These are phyloP conservation scores for Amphipyra tragopoginis DNA, from an alignment of 2,888 invertebrate species.

Conservation along the genomic window DNA sequence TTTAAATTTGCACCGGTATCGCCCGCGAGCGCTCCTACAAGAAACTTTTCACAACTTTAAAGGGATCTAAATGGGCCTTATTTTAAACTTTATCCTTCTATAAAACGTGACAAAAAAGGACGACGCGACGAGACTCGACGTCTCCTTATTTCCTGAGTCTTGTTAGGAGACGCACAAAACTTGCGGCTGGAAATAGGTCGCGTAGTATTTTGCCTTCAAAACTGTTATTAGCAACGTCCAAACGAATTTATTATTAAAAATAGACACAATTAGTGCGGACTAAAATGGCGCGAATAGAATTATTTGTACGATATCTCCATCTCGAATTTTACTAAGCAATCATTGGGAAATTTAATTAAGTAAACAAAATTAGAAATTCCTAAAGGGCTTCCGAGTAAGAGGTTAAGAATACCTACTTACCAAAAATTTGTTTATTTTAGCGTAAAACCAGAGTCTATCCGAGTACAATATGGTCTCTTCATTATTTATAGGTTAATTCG, in stretches of 20 bases:
- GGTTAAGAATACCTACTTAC: neutral
- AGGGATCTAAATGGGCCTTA: conserved; percentile 81
- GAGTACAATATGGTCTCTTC: too few relatives aligned
- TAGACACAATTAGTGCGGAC: conserved; percentile 3
- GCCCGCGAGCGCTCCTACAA: conserved; percentile 78
- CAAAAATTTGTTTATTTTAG: too few relatives aligned
- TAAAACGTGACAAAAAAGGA: conserved; percentile 55
- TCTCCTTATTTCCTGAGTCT: conserved; percentile 48
- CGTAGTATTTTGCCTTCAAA: conserved; percentile 16
- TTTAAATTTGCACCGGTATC: conserved; percentile 88
- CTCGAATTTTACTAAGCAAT: conserved; percentile 3
- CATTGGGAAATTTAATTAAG: conserved; percentile 9
- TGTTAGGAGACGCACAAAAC: conserved; percentile 37
- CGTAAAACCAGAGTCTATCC: too few relatives aligned
- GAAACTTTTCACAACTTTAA: conserved; percentile 81
- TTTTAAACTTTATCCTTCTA: conserved; percentile 71
- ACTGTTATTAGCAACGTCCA: conserved; percentile 12
- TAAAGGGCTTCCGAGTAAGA: neutral
- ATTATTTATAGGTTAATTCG: too few relatives aligned
- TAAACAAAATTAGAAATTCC: conserved; percentile 9
- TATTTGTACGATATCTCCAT: conserved; percentile 11
- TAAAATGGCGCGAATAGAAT: neutral
- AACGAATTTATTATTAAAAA: conserved; percentile 1
- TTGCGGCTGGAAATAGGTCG: conserved; percentile 28
- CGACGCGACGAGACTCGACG: conserved; percentile 9